These are phyloP conservation scores for Digitonthophagus gazella DNA, from an alignment of 2,888 invertebrate species.

Conservation along the genomic window DNA sequence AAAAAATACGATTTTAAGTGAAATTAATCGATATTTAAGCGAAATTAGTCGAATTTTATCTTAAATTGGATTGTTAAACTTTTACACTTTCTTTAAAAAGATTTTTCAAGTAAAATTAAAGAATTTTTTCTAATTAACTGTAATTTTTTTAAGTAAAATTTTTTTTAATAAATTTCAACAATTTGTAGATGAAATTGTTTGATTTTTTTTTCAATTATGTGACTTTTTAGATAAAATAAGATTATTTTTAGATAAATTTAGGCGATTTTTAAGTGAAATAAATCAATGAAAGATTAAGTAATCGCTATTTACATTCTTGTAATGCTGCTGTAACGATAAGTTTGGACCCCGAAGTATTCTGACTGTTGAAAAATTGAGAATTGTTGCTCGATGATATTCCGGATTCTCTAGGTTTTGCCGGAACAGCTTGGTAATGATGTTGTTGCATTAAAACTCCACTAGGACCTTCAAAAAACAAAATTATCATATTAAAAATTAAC, in stretches of 20 bases:
- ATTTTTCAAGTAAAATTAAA: no score
- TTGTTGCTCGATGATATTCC: conserved; percentile 32
- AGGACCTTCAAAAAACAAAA: conserved; percentile 69
- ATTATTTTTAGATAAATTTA: background rate
- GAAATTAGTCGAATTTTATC: no score
- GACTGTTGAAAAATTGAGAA: conserved; percentile 9
- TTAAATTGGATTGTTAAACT: no score
- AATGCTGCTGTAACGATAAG: conserved; percentile 49
- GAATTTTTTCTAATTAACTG: no score
- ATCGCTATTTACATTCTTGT: conserved; percentile 58
- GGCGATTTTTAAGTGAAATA: background rate
- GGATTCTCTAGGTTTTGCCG: conserved; percentile 58
- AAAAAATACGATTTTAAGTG: no score
- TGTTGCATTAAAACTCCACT: conserved; percentile 89
- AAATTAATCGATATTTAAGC: no score
- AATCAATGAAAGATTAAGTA: no score
- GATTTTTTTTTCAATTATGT: no score
- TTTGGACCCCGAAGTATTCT: conserved; percentile 19
- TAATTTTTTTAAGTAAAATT: no score
- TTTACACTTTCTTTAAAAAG: no score
- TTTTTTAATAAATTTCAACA: conserved; percentile 3
- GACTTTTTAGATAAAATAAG: no score
- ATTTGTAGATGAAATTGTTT: background rate
- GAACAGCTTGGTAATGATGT: conserved; percentile 87
- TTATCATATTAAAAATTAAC: conserved; percentile 18